Evolutionary conservation across 2,888 invertebrate species (phyloP), one percentile per base, ranked within the genome.

Genomic region (Caenorhabditis sp.): DNA sequence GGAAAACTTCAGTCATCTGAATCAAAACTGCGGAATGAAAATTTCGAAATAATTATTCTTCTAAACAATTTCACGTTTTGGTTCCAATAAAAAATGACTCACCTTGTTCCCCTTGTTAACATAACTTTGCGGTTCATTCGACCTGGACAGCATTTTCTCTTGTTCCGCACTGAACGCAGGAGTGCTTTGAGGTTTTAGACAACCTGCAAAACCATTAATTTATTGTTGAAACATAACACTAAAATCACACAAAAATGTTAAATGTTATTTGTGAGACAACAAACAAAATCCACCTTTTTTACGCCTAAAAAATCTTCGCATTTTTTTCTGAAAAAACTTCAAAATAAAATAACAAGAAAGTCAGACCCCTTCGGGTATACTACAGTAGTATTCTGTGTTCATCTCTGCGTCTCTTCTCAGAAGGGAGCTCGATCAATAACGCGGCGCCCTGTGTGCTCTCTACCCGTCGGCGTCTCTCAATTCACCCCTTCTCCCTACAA

Each of bases 101-200:
- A 76, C 78, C 62, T 76, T 76, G n/a, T 69, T 62, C 14, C 64
- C 61, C n/a, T 57, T 69, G 60, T 69, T 77, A 26, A 73, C 69
- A 19, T 73, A 79, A 62, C 75, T 68, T 57, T 77, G 77, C 21
- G 79, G 79, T 62, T 77, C 79, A 62, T 79, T 79, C 31, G 65
- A 49, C 26, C 66, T 66, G 12, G 71, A 65, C 49, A 77, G 58
- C 79, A 79, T 76, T 58, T 75, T 79, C 59, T 79, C 75, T 19
- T 72, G 66, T 55, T 79, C 77, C 8, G 67, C 57, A 53, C 63
- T 65, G 65, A 77, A 77, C 2, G 79, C 67, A 12, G 79, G 76
- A 14, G 75, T 53, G 43, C 54, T 62, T 27, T 72, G 76, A 8
- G 77, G 77, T 5, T 68, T 69, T 1, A 58, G 24, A 24, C 77